Evolutionary conservation across 2,888 invertebrate species (phyloP).

Genomic region (Drosophila yooni): DNA sequence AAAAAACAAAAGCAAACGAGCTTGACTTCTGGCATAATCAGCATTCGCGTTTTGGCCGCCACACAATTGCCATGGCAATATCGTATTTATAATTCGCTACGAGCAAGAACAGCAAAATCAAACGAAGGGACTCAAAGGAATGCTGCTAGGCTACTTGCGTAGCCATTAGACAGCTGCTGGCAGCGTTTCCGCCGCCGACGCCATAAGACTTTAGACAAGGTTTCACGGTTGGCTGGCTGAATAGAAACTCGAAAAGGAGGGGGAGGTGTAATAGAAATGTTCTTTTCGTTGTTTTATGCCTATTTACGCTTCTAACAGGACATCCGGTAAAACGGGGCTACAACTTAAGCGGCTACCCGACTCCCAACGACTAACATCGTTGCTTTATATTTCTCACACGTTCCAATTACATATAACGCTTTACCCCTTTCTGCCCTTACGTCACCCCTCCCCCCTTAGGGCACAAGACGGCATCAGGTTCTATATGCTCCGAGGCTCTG

Average conservation of each 20-base stretch:
- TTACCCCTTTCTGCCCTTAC: not conserved
- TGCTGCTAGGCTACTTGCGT: conserved; percentile 51
- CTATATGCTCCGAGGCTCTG: conserved; percentile 15
- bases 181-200: conserved; percentile 66
- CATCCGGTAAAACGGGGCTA: conserved; percentile 73
- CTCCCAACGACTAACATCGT: conserved; percentile 30
- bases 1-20: conserved; percentile 10
- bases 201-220: conserved; percentile 74
- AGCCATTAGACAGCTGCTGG: conserved; percentile 77
- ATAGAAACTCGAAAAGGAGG: not conserved
- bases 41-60: conserved; percentile 66
- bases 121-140: conserved; percentile 46
- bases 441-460: not conserved
- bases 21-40: conserved; percentile 64
- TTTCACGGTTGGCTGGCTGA: conserved; percentile 72
- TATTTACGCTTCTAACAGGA: conserved; percentile 81
- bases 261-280: conserved; percentile 76
- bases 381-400: conserved; percentile 84
- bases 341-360: conserved; percentile 62
- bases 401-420: conserved; percentile 81
- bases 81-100: conserved; percentile 61
- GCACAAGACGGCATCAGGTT: not conserved
- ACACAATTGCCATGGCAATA: conserved; percentile 67
- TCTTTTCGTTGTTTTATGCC: conserved; percentile 81
- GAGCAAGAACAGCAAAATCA: conserved; percentile 15